Conservation (phyloP, 1,140 invertebrate species). For the Chironomus tepperi region DNA sequence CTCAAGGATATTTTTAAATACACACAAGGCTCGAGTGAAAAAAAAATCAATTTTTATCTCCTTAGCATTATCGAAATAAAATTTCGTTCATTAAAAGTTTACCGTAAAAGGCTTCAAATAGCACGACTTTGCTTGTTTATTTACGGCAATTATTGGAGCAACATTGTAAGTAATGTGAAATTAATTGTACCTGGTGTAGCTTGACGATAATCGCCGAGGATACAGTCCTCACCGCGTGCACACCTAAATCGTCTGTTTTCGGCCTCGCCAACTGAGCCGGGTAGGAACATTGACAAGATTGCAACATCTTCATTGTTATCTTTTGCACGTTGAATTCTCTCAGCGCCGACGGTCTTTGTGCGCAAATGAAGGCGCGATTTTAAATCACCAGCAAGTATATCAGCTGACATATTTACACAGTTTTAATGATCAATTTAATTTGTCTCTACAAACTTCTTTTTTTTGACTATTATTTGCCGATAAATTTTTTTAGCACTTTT, state of each 20-base stretch:
- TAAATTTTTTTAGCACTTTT: neutral
- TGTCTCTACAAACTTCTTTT: neutral
- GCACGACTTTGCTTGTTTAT: neutral
- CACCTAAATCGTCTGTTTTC: constrained; percentile 69
- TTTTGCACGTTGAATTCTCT: constrained; percentile 61
- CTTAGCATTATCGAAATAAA: too few relatives aligned
- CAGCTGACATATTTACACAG: constrained; percentile 52
- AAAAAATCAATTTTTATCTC: too few relatives aligned
- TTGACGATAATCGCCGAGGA: constrained; percentile 64
- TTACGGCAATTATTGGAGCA: neutral
- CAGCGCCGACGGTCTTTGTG: constrained; percentile 65
- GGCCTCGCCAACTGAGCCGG: constrained; percentile 52
- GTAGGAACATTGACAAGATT: constrained; percentile 71
- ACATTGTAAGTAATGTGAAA: too few relatives aligned
- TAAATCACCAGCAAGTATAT: constrained; percentile 65
- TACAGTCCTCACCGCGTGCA: constrained; percentile 58
- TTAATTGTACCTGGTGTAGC: constrained; percentile 60
- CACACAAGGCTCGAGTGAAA: too few relatives aligned
- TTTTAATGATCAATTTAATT: neutral
- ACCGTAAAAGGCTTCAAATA: too few relatives aligned
- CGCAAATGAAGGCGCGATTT: constrained; percentile 61
- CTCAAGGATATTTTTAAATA: too few relatives aligned
- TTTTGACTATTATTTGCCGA: neutral
- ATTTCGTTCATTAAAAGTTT: too few relatives aligned
- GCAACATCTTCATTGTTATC: constrained; percentile 78